Evolutionary conservation across 2,888 invertebrate species (phyloP).

Genomic region (Thymelicus lineola): DNA sequence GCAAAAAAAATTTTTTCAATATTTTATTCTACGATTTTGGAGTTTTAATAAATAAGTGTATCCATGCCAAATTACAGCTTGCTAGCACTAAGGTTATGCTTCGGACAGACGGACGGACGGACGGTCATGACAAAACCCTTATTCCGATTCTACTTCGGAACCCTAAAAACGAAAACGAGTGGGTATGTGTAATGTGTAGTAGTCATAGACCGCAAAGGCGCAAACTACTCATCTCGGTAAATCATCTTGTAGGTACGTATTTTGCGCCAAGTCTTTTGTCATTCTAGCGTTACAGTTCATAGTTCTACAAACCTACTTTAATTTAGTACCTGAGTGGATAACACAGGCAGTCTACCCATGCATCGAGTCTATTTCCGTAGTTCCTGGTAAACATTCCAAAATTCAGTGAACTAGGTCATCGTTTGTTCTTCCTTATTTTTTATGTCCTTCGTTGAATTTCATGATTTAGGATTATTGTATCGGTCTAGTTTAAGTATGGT

Average conservation of each 20-base stretch:
- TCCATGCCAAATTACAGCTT: no score
- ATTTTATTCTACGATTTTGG: no score
- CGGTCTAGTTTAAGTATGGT: no score
- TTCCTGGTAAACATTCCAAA: conserved; percentile 34
- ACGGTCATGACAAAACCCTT: no score
- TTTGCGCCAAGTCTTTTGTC: conserved; percentile 6
- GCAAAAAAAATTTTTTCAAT: no score
- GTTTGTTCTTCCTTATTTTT: conserved; percentile 27
- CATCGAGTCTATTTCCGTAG: conserved; percentile 27
- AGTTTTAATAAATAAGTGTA: no score
- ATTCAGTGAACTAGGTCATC: conserved; percentile 20
- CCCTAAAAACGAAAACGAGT: no score
- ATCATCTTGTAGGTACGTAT: not conserved
- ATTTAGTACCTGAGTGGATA: conserved; percentile 3
- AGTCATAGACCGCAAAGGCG: not conserved
- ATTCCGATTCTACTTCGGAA: no score
- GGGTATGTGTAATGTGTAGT: no score
- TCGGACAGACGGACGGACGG: no score
- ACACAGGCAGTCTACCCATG: conserved; percentile 5
- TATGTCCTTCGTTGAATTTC: conserved; percentile 4
- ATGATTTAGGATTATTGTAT: no score
- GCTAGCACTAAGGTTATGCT: no score
- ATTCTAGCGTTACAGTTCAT: not conserved
- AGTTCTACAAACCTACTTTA: conserved; percentile 9
- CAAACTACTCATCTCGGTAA: not conserved